Percentiles rank a stretch among this genome's conserved stretches.
Evolutionary conservation across 2,888 invertebrate genomes (phyloP).

Genomic region (Melieria omissa): DNA sequence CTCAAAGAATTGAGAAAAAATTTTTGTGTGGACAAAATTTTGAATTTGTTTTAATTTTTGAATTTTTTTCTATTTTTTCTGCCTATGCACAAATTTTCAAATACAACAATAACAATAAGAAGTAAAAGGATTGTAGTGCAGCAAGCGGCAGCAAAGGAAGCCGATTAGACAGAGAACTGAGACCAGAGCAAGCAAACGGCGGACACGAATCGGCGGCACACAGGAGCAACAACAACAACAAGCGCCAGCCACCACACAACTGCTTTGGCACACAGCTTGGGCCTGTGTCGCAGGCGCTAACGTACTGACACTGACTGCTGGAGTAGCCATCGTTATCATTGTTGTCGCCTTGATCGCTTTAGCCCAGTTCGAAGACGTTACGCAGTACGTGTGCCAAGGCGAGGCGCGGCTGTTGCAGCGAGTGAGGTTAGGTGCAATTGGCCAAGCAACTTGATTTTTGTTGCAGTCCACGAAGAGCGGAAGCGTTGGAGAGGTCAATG

Average conservation of each 20-base stretch:
- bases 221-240: neutral
- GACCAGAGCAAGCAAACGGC: neutral
- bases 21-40: constrained; percentile 35
- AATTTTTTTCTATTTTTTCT: constrained; percentile 20
- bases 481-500: too few relatives aligned
- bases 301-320: constrained; percentile 40
- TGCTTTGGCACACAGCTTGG: too few relatives aligned
- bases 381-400: too few relatives aligned
- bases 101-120: constrained; percentile 5
- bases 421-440: too few relatives aligned
- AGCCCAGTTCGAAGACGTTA: too few relatives aligned
- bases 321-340: neutral
- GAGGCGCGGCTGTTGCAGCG: too few relatives aligned
- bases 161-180: neutral
- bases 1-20: constrained; percentile 25
- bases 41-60: constrained; percentile 23
- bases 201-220: neutral
- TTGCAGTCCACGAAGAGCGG: too few relatives aligned
- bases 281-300: too few relatives aligned
- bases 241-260: too few relatives aligned
- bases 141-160: neutral
- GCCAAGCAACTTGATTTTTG: too few relatives aligned
- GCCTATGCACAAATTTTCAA: constrained; percentile 7
- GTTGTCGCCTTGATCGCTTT: neutral
- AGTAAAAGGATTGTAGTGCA: neutral